Evolutionary conservation across 2,888 invertebrate species (phyloP).

Genomic region (Agrochola circellaris): DNA sequence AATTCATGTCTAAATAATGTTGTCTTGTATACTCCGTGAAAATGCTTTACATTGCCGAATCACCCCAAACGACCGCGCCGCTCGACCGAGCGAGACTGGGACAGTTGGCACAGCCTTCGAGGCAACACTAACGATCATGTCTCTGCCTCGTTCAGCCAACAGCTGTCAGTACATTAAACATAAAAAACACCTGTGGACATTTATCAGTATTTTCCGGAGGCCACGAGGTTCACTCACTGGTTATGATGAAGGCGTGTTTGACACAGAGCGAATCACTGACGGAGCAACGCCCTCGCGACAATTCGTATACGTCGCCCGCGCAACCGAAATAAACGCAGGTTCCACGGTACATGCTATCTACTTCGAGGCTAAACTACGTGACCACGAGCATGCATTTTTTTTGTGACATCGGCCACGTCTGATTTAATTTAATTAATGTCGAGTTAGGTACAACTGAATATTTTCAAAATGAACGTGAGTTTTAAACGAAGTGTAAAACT

Average conservation of each 20-base stretch:
- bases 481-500: conserved; percentile 57
- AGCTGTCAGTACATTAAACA: conserved; percentile 64
- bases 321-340: conserved; percentile 20
- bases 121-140: conserved; percentile 32
- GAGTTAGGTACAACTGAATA: conserved; percentile 35
- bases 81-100: conserved; percentile 42
- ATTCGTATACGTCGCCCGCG: conserved; percentile 8
- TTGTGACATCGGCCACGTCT: conserved; percentile 14
- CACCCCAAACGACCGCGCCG: conserved; percentile 74
- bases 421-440: conserved; percentile 14
- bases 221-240: conserved; percentile 51
- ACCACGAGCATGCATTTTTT: conserved; percentile 29
- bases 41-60: conserved; percentile 82
- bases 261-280: conserved; percentile 39
- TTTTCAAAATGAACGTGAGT: conserved; percentile 44
- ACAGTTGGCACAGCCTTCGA: conserved; percentile 60
- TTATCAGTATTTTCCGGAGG: conserved; percentile 57
- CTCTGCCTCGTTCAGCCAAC: conserved; percentile 57
- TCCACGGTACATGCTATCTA: conserved; percentile 34
- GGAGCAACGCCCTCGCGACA: conserved; percentile 26
- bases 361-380: conserved; percentile 24
- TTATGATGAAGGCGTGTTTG: conserved; percentile 20
- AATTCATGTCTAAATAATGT: conserved; percentile 63
- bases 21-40: conserved; percentile 57
- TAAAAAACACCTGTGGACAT: conserved; percentile 66